Evolutionary conservation across 2,888 invertebrate species (phyloP).

Genomic region (Epinotia ramella): DNA sequence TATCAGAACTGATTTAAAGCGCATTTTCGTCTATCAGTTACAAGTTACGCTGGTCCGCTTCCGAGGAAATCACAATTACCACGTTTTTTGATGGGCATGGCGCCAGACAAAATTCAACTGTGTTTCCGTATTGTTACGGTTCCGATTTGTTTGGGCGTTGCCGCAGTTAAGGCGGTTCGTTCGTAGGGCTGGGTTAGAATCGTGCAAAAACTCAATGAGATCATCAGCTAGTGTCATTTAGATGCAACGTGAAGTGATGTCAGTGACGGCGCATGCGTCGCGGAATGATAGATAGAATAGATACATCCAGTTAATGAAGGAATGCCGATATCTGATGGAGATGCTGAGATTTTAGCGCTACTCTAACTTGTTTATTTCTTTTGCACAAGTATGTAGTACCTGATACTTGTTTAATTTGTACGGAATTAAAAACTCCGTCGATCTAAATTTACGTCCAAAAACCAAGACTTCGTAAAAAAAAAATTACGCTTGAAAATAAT

Average conservation of each 20-base stretch:
- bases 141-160: neutral
- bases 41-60: slow-evolving; percentile 1
- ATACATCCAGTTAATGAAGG: slow-evolving; percentile 30
- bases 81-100: neutral
- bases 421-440: too few relatives aligned
- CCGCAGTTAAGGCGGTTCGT: slow-evolving; percentile 45
- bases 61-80: slow-evolving; percentile 13
- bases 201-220: slow-evolving; percentile 82
- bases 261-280: slow-evolving; percentile 10
- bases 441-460: too few relatives aligned
- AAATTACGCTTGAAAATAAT: too few relatives aligned
- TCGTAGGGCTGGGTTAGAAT: slow-evolving; percentile 57
- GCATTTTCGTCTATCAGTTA: neutral
- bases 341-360: neutral
- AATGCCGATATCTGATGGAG: slow-evolving; percentile 33
- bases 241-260: slow-evolving; percentile 63
- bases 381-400: neutral
- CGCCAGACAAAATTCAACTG: neutral
- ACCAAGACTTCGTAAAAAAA: too few relatives aligned
- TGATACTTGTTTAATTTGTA: neutral
- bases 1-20: neutral
- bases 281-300: slow-evolving; percentile 5
- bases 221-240: slow-evolving; percentile 68
- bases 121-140: neutral
- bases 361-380: neutral